phyloP scores from a whole-genome alignment of 2,888 invertebrate species.

The Nomada flava region DNA sequence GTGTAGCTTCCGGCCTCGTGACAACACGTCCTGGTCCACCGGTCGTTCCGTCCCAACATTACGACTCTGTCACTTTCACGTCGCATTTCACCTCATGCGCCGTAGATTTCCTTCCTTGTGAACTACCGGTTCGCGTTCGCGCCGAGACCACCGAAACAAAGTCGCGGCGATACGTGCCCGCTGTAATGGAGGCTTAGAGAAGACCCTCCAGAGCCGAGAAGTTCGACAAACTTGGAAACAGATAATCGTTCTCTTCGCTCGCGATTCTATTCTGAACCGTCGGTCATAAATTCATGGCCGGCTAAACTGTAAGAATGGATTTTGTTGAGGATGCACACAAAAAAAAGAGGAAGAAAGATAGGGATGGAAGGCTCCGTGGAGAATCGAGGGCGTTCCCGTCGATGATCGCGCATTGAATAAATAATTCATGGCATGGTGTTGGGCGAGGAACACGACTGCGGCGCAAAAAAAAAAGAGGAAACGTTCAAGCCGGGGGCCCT shows the following conservation, averaged over 20 bases:
- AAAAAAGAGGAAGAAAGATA: conserved; percentile 15
- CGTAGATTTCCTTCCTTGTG: conserved; percentile 66
- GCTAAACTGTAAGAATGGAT: too few species aligned
- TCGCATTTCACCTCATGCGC: conserved; percentile 68
- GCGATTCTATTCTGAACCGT: too few species aligned
- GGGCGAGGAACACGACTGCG: conserved; percentile 40
- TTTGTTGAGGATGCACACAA: background rate
- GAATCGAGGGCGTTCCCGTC: conserved; percentile 68
- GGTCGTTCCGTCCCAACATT: conserved; percentile 57
- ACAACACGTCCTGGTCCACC: conserved; percentile 73
- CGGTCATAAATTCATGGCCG: too few species aligned
- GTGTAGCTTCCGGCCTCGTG: conserved; percentile 75
- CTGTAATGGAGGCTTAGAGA: too few species aligned
- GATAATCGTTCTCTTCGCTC: too few species aligned
- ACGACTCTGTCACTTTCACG: conserved; percentile 77
- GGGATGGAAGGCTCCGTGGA: conserved; percentile 63
- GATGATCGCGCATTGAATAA: conserved; percentile 70
- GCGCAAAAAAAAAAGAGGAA: conserved; percentile 23
- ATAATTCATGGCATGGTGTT: conserved; percentile 72
- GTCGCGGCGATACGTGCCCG: too few species aligned
- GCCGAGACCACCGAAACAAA: background rate
- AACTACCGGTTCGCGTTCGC: conserved; percentile 19
- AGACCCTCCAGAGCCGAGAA: too few species aligned
- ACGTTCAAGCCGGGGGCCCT: conserved; percentile 59
- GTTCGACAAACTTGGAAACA: too few species aligned